Percentiles rank a stretch among this genome's conserved stretches.
phyloP scores from a whole-genome alignment of 1,140 invertebrate genomes.

The Drosophila sucinea region DNA sequence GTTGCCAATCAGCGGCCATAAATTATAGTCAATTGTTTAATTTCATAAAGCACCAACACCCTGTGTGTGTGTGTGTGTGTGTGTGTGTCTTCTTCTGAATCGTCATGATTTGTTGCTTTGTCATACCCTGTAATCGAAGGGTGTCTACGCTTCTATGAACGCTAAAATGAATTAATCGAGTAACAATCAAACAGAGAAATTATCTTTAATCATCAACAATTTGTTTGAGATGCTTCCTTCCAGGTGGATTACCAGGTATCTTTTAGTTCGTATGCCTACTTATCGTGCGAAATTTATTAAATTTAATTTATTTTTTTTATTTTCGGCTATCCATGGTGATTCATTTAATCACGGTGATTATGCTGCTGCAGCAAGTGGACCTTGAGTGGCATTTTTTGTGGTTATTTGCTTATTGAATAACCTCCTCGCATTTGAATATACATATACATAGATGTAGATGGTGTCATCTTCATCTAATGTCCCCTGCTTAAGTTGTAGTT shows the following conservation, averaged over 20 bases:
- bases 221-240: not conserved
- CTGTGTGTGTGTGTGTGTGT: constrained; percentile 21
- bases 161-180: not conserved
- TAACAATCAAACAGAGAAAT: no score
- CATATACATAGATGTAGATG: not conserved
- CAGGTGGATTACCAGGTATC: not conserved
- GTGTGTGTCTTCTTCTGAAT: constrained; percentile 9
- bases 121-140: not conserved
- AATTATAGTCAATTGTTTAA: constrained; percentile 78
- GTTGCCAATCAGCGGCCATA: constrained; percentile 67
- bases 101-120: not conserved
- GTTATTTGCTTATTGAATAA: constrained; percentile 63
- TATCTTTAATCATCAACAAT: not conserved
- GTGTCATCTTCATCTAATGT: constrained; percentile 50
- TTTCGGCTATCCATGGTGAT: constrained; percentile 42
- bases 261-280: not conserved
- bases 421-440: constrained; percentile 11
- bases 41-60: constrained; percentile 58
- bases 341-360: constrained; percentile 75
- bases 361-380: constrained; percentile 50
- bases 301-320: not conserved
- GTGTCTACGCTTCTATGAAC: not conserved
- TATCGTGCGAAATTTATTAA: not conserved
- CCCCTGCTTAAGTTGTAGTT: constrained; percentile 46
- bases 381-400: constrained; percentile 57